A percentile compares a stretch with the other conserved stretches of the same genome.
Evolutionary conservation across 2,113 vertebrate species (phyloP).

Genomic region (Pachyramphus minor): DNA sequence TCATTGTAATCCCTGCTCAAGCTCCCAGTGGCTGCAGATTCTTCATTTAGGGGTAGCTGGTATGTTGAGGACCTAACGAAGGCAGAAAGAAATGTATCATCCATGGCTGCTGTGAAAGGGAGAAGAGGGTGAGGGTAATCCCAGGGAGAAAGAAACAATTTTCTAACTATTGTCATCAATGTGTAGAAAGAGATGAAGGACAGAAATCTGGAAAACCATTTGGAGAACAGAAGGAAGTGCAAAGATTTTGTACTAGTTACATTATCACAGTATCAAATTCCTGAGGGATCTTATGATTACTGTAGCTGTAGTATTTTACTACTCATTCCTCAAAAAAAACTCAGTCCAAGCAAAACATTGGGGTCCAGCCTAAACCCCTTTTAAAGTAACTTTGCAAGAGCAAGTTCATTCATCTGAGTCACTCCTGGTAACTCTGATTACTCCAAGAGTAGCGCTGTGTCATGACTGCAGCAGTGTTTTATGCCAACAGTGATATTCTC

Average conservation of each 20-base stretch:
- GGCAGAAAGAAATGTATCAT: not conserved
- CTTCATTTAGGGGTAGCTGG: slow-evolving; percentile 70
- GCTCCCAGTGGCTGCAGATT: not conserved
- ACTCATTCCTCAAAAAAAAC: not conserved
- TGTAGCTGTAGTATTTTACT: not conserved
- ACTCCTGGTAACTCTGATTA: not conserved
- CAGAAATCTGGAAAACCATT: not conserved
- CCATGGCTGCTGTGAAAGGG: not conserved
- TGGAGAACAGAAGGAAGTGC: not conserved
- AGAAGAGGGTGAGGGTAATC: not conserved
- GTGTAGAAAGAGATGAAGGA: not conserved
- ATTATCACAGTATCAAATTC: not conserved
- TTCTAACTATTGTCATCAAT: not conserved
- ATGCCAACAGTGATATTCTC: not conserved
- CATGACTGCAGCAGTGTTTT: not conserved
- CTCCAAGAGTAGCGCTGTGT: accelerated
- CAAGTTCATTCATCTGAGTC: not conserved
- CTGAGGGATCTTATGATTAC: not conserved
- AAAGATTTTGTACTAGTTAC: not conserved
- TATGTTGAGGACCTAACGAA: slow-evolving; percentile 84
- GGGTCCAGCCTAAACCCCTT: not conserved
- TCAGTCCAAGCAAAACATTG: not conserved
- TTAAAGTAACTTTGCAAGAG: not conserved
- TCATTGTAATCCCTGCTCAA: not conserved
- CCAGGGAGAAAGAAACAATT: not conserved